Evolutionary conservation across 1,140 invertebrate genomes (phyloP).

Genomic region (Diachasma alloeum): DNA sequence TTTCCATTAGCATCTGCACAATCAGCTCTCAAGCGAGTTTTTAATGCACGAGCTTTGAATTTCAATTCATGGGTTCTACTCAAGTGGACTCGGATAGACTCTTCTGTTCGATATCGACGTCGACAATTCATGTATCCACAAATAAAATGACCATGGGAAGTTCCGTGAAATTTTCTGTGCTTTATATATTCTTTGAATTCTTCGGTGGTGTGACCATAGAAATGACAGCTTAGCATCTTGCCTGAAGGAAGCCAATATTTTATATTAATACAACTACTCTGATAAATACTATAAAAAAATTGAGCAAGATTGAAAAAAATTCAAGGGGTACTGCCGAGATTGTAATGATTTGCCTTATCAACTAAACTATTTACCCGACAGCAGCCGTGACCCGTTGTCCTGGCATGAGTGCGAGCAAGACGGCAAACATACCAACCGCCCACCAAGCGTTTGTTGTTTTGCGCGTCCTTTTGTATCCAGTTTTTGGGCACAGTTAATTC

Average conservation of each 20-base stretch:
- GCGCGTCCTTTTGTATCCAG: no score
- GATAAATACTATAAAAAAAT: not conserved
- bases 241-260: not conserved
- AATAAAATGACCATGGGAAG: not conserved
- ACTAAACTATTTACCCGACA: no score
- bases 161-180: not conserved
- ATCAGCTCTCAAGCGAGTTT: not conserved
- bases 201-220: not conserved
- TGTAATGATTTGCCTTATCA: no score
- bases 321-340: no score
- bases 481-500: no score
- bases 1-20: not conserved
- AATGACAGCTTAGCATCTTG: constrained; percentile 11
- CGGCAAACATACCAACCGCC: no score
- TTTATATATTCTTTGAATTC: not conserved
- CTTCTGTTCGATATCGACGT: not conserved
- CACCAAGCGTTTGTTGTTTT: no score
- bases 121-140: constrained; percentile 3
- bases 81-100: not conserved
- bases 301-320: no score
- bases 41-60: not conserved
- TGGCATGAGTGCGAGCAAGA: no score
- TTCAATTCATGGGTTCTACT: not conserved
- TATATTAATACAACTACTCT: not conserved
- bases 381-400: no score